Conservation (phyloP, 1,140 invertebrate genomes). For the Platyura marginata region DNA sequence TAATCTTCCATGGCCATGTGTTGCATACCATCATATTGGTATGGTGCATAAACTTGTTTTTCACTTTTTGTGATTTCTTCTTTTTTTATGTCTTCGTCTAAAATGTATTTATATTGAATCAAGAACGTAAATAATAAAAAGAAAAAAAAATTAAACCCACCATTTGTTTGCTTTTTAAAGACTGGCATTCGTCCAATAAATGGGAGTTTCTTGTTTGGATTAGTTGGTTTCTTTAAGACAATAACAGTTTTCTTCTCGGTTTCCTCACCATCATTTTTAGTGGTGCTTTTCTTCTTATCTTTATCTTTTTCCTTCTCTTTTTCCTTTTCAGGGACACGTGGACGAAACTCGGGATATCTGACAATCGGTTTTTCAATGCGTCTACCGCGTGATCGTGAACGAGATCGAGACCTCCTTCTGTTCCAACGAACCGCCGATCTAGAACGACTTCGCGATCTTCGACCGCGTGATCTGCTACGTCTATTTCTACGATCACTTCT, state of each 20-base stretch:
- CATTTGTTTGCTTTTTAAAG: slow-evolving; percentile 35
- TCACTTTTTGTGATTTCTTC: background rate
- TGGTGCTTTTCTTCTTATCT: slow-evolving; percentile 24
- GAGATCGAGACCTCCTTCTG: slow-evolving; percentile 7
- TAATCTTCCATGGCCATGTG: slow-evolving; percentile 15
- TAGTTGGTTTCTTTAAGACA: slow-evolving; percentile 1
- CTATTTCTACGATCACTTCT: background rate
- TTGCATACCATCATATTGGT: slow-evolving; percentile 12
- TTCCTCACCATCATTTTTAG: slow-evolving; percentile 17
- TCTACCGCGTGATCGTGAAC: slow-evolving; percentile 6
- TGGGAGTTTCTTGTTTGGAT: slow-evolving; percentile 33
- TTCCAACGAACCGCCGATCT: background rate
- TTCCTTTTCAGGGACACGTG: slow-evolving; percentile 8
- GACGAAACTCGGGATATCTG: slow-evolving; percentile 21
- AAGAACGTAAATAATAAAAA: too few relatives aligned
- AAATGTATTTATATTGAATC: too few relatives aligned
- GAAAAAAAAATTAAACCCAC: background rate
- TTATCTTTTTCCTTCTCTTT: slow-evolving; percentile 2
- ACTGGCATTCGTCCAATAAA: slow-evolving; percentile 50
- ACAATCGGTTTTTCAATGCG: slow-evolving; percentile 19
- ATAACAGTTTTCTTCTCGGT: slow-evolving; percentile 20
- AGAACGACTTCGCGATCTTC: slow-evolving; percentile 6
- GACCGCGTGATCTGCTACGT: background rate
- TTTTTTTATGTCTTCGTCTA: background rate
- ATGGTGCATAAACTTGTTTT: slow-evolving; percentile 10